Conservation (phyloP, 2,888 invertebrate genomes). For the Dyspetes luteomarginatus region DNA sequence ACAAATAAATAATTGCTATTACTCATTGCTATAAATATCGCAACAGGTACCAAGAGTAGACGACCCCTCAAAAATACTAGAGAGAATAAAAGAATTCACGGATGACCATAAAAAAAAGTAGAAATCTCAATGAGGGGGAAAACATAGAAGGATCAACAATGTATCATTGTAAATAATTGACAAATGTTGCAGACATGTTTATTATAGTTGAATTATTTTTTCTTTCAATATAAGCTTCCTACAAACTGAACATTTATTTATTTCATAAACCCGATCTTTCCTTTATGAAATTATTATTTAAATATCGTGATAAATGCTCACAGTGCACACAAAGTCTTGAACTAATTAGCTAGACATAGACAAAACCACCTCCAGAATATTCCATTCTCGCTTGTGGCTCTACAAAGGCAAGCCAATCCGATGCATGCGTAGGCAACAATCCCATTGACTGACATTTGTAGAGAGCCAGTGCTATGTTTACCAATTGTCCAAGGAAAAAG, state of each 20-base stretch:
- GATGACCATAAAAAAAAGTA: constrained; percentile 87
- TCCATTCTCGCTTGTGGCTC: constrained; percentile 94
- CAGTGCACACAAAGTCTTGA: neutral
- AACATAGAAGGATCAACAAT: constrained; percentile 70
- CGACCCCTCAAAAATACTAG: constrained; percentile 90
- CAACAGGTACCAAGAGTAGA: constrained; percentile 92
- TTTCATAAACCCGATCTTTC: neutral
- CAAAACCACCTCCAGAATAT: constrained; percentile 92
- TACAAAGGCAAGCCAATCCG: constrained; percentile 99
- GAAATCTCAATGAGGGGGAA: neutral
- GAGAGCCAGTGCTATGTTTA: constrained; percentile 95
- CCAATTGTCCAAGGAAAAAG: constrained; percentile 96
- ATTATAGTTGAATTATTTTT: constrained; percentile 54
- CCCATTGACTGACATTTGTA: constrained; percentile 99
- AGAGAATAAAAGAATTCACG: constrained; percentile 88
- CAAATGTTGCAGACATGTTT: constrained; percentile 44
- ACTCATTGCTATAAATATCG: constrained; percentile 38
- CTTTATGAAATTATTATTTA: constrained; percentile 13
- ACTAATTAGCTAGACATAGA: constrained; percentile 75
- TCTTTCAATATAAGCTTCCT: constrained; percentile 59
- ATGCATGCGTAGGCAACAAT: constrained; percentile 96
- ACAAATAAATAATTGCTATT: neutral
- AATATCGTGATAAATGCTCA: constrained; percentile 19
- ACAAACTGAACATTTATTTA: constrained; percentile 49
- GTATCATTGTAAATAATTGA: constrained; percentile 57